Base-by-base conservation (phyloP, 2,113 vertebrate species). In the Sinocyclocheilus rhinocerous region DNA sequence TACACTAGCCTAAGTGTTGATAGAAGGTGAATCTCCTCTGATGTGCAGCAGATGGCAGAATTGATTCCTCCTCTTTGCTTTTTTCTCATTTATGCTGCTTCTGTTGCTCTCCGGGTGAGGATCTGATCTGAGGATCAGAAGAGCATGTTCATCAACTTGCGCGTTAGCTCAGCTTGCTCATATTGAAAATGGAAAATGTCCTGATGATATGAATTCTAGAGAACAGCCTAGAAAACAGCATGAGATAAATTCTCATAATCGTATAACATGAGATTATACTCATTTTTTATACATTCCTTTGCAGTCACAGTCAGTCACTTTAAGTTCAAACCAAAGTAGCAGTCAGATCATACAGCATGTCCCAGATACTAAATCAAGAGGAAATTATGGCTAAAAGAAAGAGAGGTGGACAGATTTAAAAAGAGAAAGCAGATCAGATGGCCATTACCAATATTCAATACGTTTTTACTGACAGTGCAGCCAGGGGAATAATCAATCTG, bases 1-100 rank as follows among this genome's bases (percentile, higher is more conserved):
- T 24, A 6, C 4, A 50, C 10, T 50, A 3, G 6, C 36, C 36
- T 39, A 36, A 12, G 9, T 12, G 45, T 48, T 45, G 69, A 22
- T 33, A 3, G 6, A 70, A 18, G 26, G 22, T 86, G 81, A 65
- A 42, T 48, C 87, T 81, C 57, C 76, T 63, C 24, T 15, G 77
- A 29, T 86, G 72, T 77, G 91, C 93, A 94, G 89, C 88, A 92
- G 94, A 91, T 91, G 80, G 93, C 93, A 93, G 77, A 26, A 79
- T 90, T 65, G 89, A 81, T 59, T 70, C 16, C 67, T 50, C 63
- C 79, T 72, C 45, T 24, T 29, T 24, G 6, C 22, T 22, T 78
- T 82, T 42, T 59, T 48, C 50, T 75, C 24, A 88, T 89, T 22
- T 70, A 16, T 82, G 11, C 84, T 52, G 48, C 42, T 78, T 70